Evolutionary conservation across 2,797 vertebrate genomes (phyloP).

Genomic region (Notoglanidium macrostoma): DNA sequence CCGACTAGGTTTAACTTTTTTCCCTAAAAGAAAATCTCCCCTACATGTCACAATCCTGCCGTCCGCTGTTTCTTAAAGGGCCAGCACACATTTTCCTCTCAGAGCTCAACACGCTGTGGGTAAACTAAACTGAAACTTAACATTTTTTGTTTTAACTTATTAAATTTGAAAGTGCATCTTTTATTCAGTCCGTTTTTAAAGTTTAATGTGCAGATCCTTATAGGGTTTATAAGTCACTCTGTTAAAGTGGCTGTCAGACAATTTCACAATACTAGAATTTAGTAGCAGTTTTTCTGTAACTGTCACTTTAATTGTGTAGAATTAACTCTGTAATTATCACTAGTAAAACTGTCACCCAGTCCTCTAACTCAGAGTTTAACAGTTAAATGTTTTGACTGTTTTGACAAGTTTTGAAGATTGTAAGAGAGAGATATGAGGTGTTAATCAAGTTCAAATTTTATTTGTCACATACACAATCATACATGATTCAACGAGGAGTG

Average conservation of each 20-base stretch:
- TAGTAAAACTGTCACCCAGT: neutral
- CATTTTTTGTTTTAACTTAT: neutral
- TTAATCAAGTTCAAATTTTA: too few relatives aligned
- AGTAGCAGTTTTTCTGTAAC: neutral
- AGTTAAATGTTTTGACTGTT: too few relatives aligned
- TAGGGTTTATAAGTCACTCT: neutral
- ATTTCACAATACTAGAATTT: neutral
- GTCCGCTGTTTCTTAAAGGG: conserved; percentile 52
- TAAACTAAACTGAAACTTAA: too few relatives aligned
- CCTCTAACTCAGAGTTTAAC: neutral
- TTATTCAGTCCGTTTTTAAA: neutral
- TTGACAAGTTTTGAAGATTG: neutral
- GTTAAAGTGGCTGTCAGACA: neutral
- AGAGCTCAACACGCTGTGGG: neutral
- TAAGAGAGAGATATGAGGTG: neutral
- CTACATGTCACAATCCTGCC: conserved; percentile 22
- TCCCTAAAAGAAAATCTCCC: neutral
- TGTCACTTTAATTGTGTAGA: neutral
- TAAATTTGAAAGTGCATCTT: neutral
- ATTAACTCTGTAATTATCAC: neutral
- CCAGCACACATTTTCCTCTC: neutral
- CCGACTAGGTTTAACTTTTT: accelerated
- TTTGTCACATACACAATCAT: too few relatives aligned
- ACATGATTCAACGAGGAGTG: too few relatives aligned
- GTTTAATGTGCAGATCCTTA: neutral